Conservation (phyloP, 2,113 vertebrate species). For the Clarias gariepinus region DNA sequence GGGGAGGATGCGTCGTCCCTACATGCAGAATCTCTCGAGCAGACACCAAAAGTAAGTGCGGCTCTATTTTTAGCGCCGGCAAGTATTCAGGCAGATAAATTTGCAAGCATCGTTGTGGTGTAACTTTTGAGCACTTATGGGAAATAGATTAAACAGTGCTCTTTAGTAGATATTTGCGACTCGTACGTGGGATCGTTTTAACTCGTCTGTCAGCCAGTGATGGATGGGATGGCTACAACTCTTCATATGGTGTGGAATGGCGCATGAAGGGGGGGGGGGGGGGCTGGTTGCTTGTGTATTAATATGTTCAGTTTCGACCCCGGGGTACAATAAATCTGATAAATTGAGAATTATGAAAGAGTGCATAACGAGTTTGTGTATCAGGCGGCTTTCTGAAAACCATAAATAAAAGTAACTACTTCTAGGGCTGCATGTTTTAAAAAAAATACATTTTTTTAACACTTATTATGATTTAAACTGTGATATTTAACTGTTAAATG, state of each 20-base stretch:
- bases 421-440: too few species aligned
- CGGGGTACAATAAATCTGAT: background rate
- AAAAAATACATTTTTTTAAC: too few species aligned
- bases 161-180: conserved; percentile 42
- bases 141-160: conserved; percentile 50
- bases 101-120: conserved; percentile 52
- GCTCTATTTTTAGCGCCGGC: conserved; percentile 60
- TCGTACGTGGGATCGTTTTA: conserved; percentile 36
- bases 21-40: conserved; percentile 65
- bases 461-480: too few species aligned
- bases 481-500: too few species aligned
- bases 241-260: conserved; percentile 15
- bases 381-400: background rate
- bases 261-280: background rate
- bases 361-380: background rate
- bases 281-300: background rate
- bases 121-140: conserved; percentile 50
- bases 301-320: background rate
- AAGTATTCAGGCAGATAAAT: conserved; percentile 46
- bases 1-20: conserved; percentile 24
- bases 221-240: background rate
- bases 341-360: background rate
- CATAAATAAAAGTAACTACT: background rate
- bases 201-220: conserved; percentile 14
- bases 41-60: conserved; percentile 53